These are phyloP conservation scores for Crotalus viridis DNA, from an alignment of 2,113 vertebrate genomes.

Conservation along the genomic window DNA sequence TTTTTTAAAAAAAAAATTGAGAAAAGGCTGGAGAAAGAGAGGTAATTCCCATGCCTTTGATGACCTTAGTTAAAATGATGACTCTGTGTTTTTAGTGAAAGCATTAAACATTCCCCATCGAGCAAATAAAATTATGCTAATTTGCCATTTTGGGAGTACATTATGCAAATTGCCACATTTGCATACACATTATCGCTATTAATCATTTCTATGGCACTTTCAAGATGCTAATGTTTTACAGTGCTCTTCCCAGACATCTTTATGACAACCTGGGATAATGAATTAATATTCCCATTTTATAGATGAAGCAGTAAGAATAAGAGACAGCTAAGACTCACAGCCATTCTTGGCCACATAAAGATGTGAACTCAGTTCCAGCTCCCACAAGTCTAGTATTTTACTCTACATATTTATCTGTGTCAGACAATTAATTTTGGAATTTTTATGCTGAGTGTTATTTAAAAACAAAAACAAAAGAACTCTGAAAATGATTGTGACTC, in stretches of 20 bases:
- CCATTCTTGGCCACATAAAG: neutral
- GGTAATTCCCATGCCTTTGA: neutral
- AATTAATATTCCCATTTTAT: conserved; percentile 31
- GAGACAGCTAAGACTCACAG: neutral
- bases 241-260: neutral
- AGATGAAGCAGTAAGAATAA: conserved; percentile 13
- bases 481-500: neutral
- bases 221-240: conserved; percentile 3
- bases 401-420: neutral
- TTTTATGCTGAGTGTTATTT: neutral
- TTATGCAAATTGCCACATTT: conserved; percentile 32
- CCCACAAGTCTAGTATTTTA: too few species aligned
- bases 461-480: neutral
- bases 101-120: neutral
- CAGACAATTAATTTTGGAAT: neutral
- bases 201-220: conserved; percentile 26
- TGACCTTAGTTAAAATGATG: conserved; percentile 4
- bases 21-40: neutral
- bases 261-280: neutral
- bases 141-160: conserved; percentile 24
- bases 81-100: neutral
- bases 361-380: neutral
- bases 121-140: conserved; percentile 36
- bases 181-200: conserved; percentile 18
- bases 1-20: too few species aligned